Evolutionary conservation across 64 coral and sea anemone species (phyloP), one percentile per base, ranked within the genome.

Genomic region (Platygyra sinensis): DNA sequence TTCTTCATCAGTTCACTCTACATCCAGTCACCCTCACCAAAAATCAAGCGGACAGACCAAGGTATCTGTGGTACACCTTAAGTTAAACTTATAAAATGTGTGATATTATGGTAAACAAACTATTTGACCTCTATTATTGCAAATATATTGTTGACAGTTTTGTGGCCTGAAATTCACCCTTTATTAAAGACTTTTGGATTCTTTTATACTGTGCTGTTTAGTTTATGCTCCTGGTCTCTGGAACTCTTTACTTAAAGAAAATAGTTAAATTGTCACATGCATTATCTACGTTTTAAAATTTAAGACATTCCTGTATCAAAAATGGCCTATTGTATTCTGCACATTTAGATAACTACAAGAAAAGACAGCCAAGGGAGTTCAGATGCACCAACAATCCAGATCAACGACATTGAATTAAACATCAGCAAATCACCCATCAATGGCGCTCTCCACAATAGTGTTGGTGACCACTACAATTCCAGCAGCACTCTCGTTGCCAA

Each of bases 361-460:
- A 85, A 80, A 22, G 32, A 72, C 33, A 82, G 38, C 79, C 62
- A 85, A 64, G 38, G 62, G 4, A 71, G 62, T 85, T 64, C 36
- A 52, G 38, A 50, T 72, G 24, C 88, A 31, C 89, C 94, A 50
- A 75, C 86, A 20, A 92, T 89, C 65, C 89, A 95, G 32, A 92
- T 91, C 54, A 92, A 95, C 27, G 93, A 94, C 65, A 91, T 25
- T 71, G 94, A 92, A 30, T 84, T 92, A 67, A 87, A 28, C 42
- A 64, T 71, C 14, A 91, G 75, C 38, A 64, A 55, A 29, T 71
- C 54, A 52, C 90, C 82, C 1, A 3, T 31, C 4, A 87, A 88
- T 38, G 86, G 92, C 27, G 82, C 60, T 28, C 86, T 89, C 57
- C 46, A 52, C 30, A 83, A 91, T 12, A 92, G 82, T 8, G 79